phyloP scores from a whole-genome alignment of 2,888 invertebrate genomes.

The Orchestes rusci region DNA sequence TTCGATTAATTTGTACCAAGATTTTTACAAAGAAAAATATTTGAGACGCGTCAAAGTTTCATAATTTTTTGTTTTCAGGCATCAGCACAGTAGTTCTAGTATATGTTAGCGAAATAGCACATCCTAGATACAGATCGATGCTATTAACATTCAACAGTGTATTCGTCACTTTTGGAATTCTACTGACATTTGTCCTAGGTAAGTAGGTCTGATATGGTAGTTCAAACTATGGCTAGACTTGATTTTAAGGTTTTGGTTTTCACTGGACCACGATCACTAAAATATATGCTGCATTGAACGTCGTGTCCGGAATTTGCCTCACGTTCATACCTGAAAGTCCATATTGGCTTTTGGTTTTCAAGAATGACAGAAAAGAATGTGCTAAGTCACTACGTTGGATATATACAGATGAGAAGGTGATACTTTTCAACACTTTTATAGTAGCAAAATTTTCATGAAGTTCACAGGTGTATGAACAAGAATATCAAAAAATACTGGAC shows the following conservation, averaged over 20 bases:
- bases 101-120: slow-evolving; percentile 53
- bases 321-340: slow-evolving; percentile 51
- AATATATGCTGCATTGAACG: slow-evolving; percentile 41
- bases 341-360: slow-evolving; percentile 48
- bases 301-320: slow-evolving; percentile 38
- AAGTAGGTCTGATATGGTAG: slow-evolving; percentile 18
- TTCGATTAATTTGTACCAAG: no score
- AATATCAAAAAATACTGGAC: slow-evolving; percentile 23
- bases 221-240: no score
- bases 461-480: slow-evolving; percentile 26
- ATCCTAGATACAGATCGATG: slow-evolving; percentile 49
- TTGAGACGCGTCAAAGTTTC: no score
- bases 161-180: slow-evolving; percentile 52
- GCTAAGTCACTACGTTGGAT: slow-evolving; percentile 44
- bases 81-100: slow-evolving; percentile 49
- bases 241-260: slow-evolving; percentile 42
- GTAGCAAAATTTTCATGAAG: background rate
- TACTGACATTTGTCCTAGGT: slow-evolving; percentile 49
- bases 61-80: slow-evolving; percentile 40
- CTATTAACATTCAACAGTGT: slow-evolving; percentile 51
- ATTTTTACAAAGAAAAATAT: no score
- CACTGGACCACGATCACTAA: slow-evolving; percentile 48
- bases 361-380: slow-evolving; percentile 36
- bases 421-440: background rate
- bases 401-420: slow-evolving; percentile 42